A percentile compares a stretch with the other conserved stretches of the same genome.
phyloP scores from a whole-genome alignment of 2,113 vertebrate genomes.

The Labeo catla region DNA sequence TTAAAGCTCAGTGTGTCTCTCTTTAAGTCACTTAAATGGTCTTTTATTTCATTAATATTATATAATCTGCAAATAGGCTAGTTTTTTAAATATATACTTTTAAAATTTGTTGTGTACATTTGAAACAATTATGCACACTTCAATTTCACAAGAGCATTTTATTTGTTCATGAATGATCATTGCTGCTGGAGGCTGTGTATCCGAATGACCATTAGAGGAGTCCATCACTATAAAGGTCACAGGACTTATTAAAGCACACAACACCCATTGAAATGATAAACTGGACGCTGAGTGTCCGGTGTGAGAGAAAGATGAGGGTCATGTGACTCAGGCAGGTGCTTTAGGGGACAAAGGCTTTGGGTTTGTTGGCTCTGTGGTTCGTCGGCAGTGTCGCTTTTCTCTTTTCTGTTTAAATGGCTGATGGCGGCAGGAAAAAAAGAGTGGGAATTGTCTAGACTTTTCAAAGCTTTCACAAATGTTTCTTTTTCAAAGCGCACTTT shows the following conservation, averaged over 20 bases:
- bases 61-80: neutral
- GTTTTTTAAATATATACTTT: neutral
- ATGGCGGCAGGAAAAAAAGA: neutral
- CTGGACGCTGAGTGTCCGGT: constrained; percentile 23
- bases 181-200: neutral
- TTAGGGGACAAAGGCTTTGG: constrained; percentile 21
- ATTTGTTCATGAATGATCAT: constrained; percentile 6
- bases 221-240: constrained; percentile 16
- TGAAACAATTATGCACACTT: neutral
- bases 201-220: neutral
- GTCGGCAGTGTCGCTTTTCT: constrained; percentile 22
- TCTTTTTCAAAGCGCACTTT: constrained; percentile 3
- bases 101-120: neutral
- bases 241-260: neutral
- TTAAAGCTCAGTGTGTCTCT: neutral
- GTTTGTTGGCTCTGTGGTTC: constrained; percentile 17
- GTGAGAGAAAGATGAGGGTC: constrained; percentile 48
- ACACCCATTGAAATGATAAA: constrained; percentile 7
- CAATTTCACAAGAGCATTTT: neutral
- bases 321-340: constrained; percentile 49
- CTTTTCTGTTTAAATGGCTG: constrained; percentile 30
- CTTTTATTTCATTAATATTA: neutral
- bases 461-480: constrained; percentile 2
- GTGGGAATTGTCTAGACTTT: neutral
- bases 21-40: too few species aligned